Percentiles rank a stretch among this genome's conserved stretches.
phyloP scores from a whole-genome alignment of 2,113 vertebrate genomes.

The Hippocampus mohnikei region DNA sequence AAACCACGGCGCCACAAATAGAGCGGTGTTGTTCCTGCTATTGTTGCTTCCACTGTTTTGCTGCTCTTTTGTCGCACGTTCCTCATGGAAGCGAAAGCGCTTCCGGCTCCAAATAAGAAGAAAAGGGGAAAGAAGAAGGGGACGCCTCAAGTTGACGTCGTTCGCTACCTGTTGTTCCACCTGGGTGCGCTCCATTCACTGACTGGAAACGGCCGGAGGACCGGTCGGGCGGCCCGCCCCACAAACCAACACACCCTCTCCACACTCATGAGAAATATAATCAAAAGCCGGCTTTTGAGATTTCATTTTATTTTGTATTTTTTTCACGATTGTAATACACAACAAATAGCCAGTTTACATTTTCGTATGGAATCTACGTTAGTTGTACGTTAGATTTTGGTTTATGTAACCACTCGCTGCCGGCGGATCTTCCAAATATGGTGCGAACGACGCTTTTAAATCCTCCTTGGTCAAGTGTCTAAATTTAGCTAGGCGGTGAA shows the following conservation, averaged over 20 bases:
- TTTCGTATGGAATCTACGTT: not conserved
- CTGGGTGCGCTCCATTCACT: slow-evolving; percentile 35
- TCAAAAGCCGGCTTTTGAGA: not conserved
- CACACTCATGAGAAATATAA: not conserved
- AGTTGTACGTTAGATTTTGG: not conserved
- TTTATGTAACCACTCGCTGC: not conserved
- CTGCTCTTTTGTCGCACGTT: not conserved
- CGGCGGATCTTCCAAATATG: not conserved
- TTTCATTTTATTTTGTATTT: not conserved
- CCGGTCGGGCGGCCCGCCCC: not conserved
- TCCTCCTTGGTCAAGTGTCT: not conserved
- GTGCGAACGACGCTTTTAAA: not conserved
- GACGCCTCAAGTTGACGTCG: not conserved
- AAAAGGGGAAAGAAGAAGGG: not conserved
- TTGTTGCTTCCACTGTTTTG: not conserved
- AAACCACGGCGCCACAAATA: not conserved
- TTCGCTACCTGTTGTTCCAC: slow-evolving; percentile 60
- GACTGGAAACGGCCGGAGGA: slow-evolving; percentile 9
- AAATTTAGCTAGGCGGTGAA: not conserved
- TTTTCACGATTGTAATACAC: not conserved
- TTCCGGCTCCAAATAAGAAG: not conserved
- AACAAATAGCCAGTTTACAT: not conserved
- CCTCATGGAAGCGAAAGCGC: not conserved
- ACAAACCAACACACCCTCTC: fast-evolving
- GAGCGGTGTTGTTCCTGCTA: not conserved